These are phyloP conservation scores for Sturmia bella DNA, from an alignment of 2,888 invertebrate species.

Conservation along the genomic window DNA sequence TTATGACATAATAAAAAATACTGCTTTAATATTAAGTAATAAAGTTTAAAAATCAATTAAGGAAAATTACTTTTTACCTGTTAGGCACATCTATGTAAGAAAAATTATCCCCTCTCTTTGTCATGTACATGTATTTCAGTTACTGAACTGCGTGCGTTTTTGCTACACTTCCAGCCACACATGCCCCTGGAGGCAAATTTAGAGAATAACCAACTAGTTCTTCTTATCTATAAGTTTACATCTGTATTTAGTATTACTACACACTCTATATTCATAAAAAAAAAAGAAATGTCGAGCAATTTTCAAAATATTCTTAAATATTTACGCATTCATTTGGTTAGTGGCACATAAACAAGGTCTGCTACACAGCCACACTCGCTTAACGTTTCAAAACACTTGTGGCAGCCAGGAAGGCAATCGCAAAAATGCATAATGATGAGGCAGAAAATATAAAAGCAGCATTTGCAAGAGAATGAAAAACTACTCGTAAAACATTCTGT, in stretches of 20 bases:
- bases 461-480: not conserved
- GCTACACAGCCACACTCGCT: constrained; percentile 15
- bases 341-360: constrained; percentile 36
- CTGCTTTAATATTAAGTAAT: not conserved
- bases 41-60: constrained; percentile 39
- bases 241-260: not conserved
- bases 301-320: constrained; percentile 2
- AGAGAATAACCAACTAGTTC: not conserved
- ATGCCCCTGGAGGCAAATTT: constrained; percentile 4
- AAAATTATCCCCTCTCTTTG: not conserved
- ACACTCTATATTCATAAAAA: not conserved
- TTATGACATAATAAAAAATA: not conserved
- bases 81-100: not conserved
- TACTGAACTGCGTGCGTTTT: constrained; percentile 1
- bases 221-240: not conserved
- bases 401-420: not conserved
- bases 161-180: not conserved
- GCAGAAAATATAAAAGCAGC: not conserved
- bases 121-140: constrained; percentile 32
- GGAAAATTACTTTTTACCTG: not conserved
- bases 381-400: constrained; percentile 21
- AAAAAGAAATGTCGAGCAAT: not conserved
- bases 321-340: constrained; percentile 29
- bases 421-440: constrained; percentile 5
- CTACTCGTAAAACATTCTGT: constrained; percentile 3